Percentiles rank a stretch among this genome's conserved stretches.
These are phyloP conservation scores for Apogon hyalosoma DNA, from an alignment of 2,797 vertebrate species.

Conservation along the genomic window DNA sequence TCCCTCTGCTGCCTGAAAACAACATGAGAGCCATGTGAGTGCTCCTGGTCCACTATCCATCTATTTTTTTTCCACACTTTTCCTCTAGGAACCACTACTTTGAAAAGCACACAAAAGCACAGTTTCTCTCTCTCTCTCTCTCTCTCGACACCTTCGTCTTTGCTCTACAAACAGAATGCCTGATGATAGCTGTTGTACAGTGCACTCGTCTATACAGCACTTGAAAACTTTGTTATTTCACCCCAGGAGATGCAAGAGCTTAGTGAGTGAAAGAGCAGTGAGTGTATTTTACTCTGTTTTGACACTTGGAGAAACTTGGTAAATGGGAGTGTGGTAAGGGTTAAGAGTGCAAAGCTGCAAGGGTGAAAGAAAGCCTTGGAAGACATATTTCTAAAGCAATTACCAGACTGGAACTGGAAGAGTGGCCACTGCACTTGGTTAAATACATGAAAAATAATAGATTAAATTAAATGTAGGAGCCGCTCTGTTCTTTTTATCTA, in stretches of 20 bases:
- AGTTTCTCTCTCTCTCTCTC: background rate
- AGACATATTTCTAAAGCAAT: background rate
- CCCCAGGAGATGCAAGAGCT: conserved; percentile 19
- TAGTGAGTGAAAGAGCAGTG: conserved; percentile 19
- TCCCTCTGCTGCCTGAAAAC: conserved; percentile 96
- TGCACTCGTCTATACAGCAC: conserved; percentile 27
- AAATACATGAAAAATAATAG: no score
- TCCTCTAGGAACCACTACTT: conserved; percentile 17
- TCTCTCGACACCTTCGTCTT: conserved; percentile 33
- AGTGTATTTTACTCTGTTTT: conserved; percentile 14
- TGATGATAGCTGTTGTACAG: conserved; percentile 53
- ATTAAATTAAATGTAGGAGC: no score
- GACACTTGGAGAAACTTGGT: conserved; percentile 6
- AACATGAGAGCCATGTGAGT: conserved; percentile 99
- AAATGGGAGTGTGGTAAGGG: conserved; percentile 15
- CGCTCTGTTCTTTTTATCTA: no score
- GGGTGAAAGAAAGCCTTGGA: conserved; percentile 1
- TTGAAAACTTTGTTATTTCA: conserved; percentile 25
- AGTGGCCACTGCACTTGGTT: no score
- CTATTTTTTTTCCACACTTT: conserved; percentile 31
- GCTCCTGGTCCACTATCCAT: conserved; percentile 35
- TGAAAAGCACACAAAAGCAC: conserved; percentile 25
- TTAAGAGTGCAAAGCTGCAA: conserved; percentile 11
- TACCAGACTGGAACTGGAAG: no score
- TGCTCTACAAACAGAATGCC: conserved; percentile 42